phyloP scores from a whole-genome alignment of 2,888 invertebrate species.

The Caenorhabditis sp. region DNA sequence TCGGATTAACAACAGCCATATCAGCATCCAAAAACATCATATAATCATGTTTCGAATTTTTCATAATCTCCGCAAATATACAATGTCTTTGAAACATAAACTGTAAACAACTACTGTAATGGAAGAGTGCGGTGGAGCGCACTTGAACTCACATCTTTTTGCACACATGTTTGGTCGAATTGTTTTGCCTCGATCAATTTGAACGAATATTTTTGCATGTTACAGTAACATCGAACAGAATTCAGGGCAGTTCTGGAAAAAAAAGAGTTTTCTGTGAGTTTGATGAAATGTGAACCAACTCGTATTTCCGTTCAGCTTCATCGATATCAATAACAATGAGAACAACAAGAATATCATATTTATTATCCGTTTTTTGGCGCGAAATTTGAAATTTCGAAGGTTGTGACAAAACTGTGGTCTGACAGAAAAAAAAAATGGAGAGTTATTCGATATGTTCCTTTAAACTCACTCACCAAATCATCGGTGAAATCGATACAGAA shows the following conservation, averaged over 20 bases:
- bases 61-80: conserved; percentile 35
- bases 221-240: conserved; percentile 15
- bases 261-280: not conserved
- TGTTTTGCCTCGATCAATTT: conserved; percentile 10
- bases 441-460: too few relatives aligned
- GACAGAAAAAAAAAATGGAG: not conserved
- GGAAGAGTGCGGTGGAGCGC: conserved; percentile 4
- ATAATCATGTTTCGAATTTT: conserved; percentile 36
- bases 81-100: conserved; percentile 67
- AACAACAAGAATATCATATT: conserved; percentile 2
- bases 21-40: conserved; percentile 48
- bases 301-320: conserved; percentile 19
- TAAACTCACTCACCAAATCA: not conserved
- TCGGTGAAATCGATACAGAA: not conserved
- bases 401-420: not conserved
- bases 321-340: conserved; percentile 7
- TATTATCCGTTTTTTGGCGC: not conserved
- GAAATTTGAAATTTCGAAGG: not conserved
- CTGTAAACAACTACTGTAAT: conserved; percentile 25
- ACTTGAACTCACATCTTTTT: conserved; percentile 15
- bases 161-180: conserved; percentile 16
- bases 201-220: conserved; percentile 14
- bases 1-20: conserved; percentile 45
- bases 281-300: too few relatives aligned
- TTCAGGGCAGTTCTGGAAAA: conserved; percentile 11